phyloP scores from a whole-genome alignment of 23 tunicate species.

The Phallusia fumigata region DNA sequence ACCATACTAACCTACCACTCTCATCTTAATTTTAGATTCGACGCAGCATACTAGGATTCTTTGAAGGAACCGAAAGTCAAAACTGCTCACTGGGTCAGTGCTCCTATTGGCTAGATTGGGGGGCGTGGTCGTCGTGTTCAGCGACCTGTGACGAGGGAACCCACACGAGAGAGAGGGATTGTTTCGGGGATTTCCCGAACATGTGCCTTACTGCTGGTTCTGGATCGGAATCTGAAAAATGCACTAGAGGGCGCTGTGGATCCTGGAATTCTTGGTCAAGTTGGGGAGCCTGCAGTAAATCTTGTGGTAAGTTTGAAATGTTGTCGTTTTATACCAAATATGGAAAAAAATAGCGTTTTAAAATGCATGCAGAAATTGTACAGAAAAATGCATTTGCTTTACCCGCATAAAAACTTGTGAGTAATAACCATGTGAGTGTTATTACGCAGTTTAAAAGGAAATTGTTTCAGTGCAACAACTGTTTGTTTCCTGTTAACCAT shows the following conservation, averaged over 20 bases:
- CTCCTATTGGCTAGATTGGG: conserved; percentile 70
- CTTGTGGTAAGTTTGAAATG: conserved; percentile 49
- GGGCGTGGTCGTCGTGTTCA: conserved; percentile 62
- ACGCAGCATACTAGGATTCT: conserved; percentile 14
- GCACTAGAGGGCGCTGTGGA: conserved; percentile 63
- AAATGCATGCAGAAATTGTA: no score
- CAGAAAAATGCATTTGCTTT: no score
- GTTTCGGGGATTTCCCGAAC: conserved; percentile 71
- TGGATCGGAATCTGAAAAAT: conserved; percentile 22
- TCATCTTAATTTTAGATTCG: no score
- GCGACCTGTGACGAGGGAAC: conserved; percentile 64
- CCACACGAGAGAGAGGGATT: conserved; percentile 37
- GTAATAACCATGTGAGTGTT: no score
- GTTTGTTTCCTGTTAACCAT: no score
- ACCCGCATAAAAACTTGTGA: no score
- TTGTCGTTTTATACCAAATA: no score
- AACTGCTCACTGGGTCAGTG: conserved; percentile 40
- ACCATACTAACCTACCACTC: no score
- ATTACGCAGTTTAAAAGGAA: no score
- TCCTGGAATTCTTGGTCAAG: conserved; percentile 59
- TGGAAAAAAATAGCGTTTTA: no score
- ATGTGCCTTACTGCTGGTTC: conserved; percentile 29
- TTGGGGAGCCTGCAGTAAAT: conserved; percentile 53
- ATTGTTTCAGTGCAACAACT: no score
- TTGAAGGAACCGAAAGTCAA: conserved; percentile 26